Percentiles rank a stretch among this genome's conserved stretches.
Evolutionary conservation across 2,888 invertebrate species (phyloP).

Genomic region (Xanthia togata): DNA sequence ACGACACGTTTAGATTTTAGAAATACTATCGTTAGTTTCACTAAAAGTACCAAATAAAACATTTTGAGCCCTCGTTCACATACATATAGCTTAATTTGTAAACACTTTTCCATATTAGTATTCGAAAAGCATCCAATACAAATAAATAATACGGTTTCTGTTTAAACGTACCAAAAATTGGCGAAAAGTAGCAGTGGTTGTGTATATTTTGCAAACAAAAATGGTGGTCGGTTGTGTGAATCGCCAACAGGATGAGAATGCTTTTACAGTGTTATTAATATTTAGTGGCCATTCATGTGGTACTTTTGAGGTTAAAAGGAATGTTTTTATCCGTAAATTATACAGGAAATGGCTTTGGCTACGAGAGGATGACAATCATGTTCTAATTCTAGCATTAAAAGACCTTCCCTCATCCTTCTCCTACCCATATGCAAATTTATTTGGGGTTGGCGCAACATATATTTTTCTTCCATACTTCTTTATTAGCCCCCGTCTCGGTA

Average conservation of each 20-base stretch:
- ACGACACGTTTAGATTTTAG: not conserved
- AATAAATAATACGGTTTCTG: constrained; percentile 43
- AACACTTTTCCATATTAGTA: constrained; percentile 48
- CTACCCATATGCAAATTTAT: too few species aligned
- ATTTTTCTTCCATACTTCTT: too few species aligned
- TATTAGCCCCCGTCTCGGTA: too few species aligned
- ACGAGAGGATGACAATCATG: not conserved
- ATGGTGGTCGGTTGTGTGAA: constrained; percentile 28
- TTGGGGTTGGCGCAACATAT: too few species aligned
- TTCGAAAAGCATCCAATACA: constrained; percentile 39
- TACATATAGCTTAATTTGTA: constrained; percentile 41
- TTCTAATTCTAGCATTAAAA: not conserved
- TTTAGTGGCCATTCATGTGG: constrained; percentile 31
- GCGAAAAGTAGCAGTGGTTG: constrained; percentile 42
- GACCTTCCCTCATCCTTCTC: too few species aligned
- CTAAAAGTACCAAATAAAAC: constrained; percentile 25
- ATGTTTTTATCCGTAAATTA: constrained; percentile 24
- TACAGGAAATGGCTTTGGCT: not conserved
- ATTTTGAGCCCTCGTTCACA: constrained; percentile 22
- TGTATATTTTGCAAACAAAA: constrained; percentile 47
- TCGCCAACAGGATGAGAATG: constrained; percentile 39
- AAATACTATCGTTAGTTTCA: not conserved
- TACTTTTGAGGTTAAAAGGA: constrained; percentile 13
- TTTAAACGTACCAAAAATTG: constrained; percentile 45
- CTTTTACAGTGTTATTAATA: constrained; percentile 43